Evolutionary conservation across 2,888 invertebrate species (phyloP).

Genomic region (Epinotia ramella): DNA sequence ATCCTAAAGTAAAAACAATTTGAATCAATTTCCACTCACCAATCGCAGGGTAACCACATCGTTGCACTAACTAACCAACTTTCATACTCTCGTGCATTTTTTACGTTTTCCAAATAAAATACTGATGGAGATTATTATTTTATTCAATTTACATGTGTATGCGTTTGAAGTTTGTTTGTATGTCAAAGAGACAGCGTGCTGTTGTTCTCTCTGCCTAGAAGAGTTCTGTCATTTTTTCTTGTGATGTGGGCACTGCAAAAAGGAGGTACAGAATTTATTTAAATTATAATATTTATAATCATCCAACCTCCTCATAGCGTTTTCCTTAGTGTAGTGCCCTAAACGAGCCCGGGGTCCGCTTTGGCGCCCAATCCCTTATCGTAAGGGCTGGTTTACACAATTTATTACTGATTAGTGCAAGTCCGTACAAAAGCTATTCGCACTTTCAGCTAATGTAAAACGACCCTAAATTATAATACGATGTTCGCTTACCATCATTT

Average conservation of each 20-base stretch:
- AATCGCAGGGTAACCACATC: conserved; percentile 21
- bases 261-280: background rate
- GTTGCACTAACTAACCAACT: background rate
- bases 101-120: background rate
- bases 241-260: conserved; percentile 16
- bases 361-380: too few relatives aligned
- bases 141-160: conserved; percentile 16
- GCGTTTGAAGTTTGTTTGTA: background rate
- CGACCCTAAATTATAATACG: too few relatives aligned
- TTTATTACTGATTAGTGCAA: too few relatives aligned
- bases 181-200: conserved; percentile 18
- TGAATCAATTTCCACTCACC: conserved; percentile 5
- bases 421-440: too few relatives aligned
- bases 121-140: background rate
- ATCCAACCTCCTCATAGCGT: too few relatives aligned
- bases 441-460: too few relatives aligned
- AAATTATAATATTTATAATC: background rate
- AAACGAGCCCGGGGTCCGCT: too few relatives aligned
- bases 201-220: conserved; percentile 1
- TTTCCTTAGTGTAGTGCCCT: too few relatives aligned
- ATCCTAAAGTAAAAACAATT: background rate
- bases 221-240: background rate
- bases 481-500: too few relatives aligned
- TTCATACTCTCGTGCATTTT: conserved; percentile 10
- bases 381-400: too few relatives aligned